phyloP scores from a whole-genome alignment of 2,113 vertebrate genomes.

The Seriola quinqueradiata region DNA sequence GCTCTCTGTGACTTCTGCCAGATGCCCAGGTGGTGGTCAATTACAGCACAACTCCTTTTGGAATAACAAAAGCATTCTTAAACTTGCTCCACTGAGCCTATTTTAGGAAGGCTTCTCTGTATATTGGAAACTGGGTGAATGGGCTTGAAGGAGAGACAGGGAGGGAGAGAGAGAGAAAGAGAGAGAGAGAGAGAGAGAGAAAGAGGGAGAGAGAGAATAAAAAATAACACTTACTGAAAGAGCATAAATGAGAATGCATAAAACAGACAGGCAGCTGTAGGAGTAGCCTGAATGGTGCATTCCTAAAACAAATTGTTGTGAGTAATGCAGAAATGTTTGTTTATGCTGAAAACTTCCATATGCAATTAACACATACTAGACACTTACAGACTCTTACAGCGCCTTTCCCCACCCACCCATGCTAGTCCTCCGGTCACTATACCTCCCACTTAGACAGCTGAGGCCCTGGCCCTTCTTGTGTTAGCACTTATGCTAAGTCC shows the following conservation, averaged over 20 bases:
- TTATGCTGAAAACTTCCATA: conserved; percentile 64
- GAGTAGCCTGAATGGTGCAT: conserved; percentile 44
- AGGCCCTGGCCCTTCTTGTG: conserved; percentile 59
- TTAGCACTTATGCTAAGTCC: conserved; percentile 70
- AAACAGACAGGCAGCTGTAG: conserved; percentile 52
- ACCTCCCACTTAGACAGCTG: conserved; percentile 72
- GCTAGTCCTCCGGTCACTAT: conserved; percentile 60
- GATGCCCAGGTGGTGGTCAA: conserved; percentile 80
- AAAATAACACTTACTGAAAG: conserved; percentile 38
- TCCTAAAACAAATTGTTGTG: conserved; percentile 63
- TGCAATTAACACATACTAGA: conserved; percentile 68
- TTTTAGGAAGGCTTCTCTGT: conserved; percentile 67
- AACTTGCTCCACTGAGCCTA: conserved; percentile 63
- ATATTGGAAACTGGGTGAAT: conserved; percentile 65
- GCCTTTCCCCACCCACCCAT: conserved; percentile 65
- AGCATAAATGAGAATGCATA: conserved; percentile 58
- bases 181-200: conserved; percentile 4
- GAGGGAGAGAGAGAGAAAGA: background rate
- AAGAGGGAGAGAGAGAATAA: conserved; percentile 5
- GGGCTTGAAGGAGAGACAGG: conserved; percentile 25
- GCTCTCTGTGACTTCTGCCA: conserved; percentile 71
- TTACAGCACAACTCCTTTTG: conserved; percentile 76
- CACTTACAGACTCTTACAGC: conserved; percentile 32
- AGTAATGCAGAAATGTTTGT: conserved; percentile 65
- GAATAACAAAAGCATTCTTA: conserved; percentile 79